Evolutionary conservation across 2,888 invertebrate genomes (phyloP), one percentile per base, ranked within the genome.

Genomic region (Scelioninae gen. 1): DNA sequence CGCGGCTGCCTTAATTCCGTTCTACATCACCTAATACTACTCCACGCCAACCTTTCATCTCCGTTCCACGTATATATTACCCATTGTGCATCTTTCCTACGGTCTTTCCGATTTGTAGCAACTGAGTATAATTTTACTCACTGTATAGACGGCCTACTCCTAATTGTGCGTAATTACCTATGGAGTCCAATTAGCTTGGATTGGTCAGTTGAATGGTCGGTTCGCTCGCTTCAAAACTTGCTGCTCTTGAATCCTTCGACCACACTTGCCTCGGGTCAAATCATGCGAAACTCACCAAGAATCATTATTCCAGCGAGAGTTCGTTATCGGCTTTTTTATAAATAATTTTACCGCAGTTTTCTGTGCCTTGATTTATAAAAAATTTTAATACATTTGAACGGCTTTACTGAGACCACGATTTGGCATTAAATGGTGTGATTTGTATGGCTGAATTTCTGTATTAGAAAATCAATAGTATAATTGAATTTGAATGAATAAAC

Each of bases 91-190:
- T 74, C 68, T 66, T 68, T 45, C 16, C 62, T 62, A 75, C 68
- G 82, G 69, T 87, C 87, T 84, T 87, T 87, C 87, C 88, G 87
- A 88, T 87, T 89, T 88, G 86, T 88, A 86, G 86, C 85, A 85
- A 84, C 85, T 71, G 56, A 82, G 84, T 88, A 82, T 87, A 84
- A 82, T 81, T 88, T 88, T 85, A 84, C 85, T 87, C 87, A 84
- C 85, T 80, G 86, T 84, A 82, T 87, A 86, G 86, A 82, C 87
- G 84, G 88, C 84, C 89, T 88, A 89, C 89, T 89, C 91, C 91
- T 91, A 91, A 91, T 91, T 91, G 90, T 90, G 90, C 89, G 90
- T 91, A 91, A 91, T 91, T 91, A 91, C 89, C 90, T 90, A 89
- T 88, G 87, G 90, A 88, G 88, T 88, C 89, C 91, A 91, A n/a